Evolutionary conservation across 2,888 invertebrate genomes (phyloP).

Genomic region (Griposia aprilina): DNA sequence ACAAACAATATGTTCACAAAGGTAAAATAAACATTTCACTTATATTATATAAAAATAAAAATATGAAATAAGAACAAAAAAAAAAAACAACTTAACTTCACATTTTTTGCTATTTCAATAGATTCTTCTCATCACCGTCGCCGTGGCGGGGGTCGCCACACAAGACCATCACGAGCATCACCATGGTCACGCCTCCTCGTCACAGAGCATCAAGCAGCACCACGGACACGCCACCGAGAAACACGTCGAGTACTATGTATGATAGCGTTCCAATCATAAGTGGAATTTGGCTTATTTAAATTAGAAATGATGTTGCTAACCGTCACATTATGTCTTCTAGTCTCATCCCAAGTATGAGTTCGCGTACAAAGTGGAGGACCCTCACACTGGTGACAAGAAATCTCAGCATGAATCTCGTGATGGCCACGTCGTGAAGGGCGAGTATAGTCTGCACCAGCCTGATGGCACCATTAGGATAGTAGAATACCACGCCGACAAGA

Average conservation of each 20-base stretch:
- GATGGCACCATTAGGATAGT: constrained; percentile 85
- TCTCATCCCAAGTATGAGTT: constrained; percentile 83
- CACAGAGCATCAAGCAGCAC: constrained; percentile 75
- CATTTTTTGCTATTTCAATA: not conserved
- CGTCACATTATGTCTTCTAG: constrained; percentile 40
- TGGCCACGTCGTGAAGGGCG: constrained; percentile 80
- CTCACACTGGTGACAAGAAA: constrained; percentile 85
- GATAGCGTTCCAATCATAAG: not conserved
- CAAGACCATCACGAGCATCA: constrained; percentile 31
- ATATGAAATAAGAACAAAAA: not conserved
- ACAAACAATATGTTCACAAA: constrained; percentile 42
- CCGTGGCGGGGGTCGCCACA: constrained; percentile 2
- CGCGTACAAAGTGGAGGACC: constrained; percentile 84
- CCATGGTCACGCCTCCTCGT: constrained; percentile 70
- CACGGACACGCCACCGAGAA: constrained; percentile 66
- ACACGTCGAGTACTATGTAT: constrained; percentile 59
- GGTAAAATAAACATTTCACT: constrained; percentile 2
- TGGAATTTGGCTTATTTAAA: not conserved
- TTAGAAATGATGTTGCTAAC: not conserved
- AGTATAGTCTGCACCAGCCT: constrained; percentile 83
- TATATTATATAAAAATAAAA: not conserved
- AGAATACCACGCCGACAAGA: constrained; percentile 81
- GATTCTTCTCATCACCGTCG: constrained; percentile 28
- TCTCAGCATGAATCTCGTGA: constrained; percentile 76
- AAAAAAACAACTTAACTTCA: not conserved